Conservation (phyloP, 1,140 invertebrate genomes). For the Gonioctena quinquepunctata region DNA sequence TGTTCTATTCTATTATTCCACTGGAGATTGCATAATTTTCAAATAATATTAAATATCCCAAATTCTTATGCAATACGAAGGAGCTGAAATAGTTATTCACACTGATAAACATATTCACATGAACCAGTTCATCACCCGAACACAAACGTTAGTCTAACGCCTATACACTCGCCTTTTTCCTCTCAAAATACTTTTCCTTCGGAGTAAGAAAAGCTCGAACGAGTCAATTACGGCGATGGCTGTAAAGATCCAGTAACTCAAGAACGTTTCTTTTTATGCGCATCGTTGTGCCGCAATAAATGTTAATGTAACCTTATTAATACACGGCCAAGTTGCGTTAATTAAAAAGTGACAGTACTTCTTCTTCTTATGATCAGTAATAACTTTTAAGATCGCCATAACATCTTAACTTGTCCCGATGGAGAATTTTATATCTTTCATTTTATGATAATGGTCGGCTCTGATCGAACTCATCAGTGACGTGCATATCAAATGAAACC, state of each 20-base stretch:
- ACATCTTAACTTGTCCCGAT: slow-evolving; percentile 4
- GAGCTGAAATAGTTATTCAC: too few relatives aligned
- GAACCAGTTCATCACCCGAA: too few relatives aligned
- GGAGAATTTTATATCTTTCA: slow-evolving; percentile 2
- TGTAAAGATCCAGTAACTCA: neutral
- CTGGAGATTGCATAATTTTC: too few relatives aligned
- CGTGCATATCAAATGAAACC: neutral
- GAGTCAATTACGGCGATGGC: slow-evolving; percentile 11
- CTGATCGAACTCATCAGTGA: neutral
- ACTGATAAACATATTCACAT: too few relatives aligned
- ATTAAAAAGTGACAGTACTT: slow-evolving; percentile 8
- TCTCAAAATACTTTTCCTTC: too few relatives aligned
- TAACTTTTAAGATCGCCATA: neutral
- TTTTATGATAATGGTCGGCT: slow-evolving; percentile 3
- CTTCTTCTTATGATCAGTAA: neutral
- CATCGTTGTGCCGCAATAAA: slow-evolving; percentile 2
- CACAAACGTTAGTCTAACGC: too few relatives aligned
- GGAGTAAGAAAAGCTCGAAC: neutral
- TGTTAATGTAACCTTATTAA: slow-evolving; percentile 6
- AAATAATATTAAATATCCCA: too few relatives aligned
- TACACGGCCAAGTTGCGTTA: slow-evolving; percentile 2
- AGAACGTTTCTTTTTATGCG: slow-evolving; percentile 3
- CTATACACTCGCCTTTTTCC: too few relatives aligned
- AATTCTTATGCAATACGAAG: too few relatives aligned
- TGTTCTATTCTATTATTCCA: too few relatives aligned